Evolutionary conservation across 1,140 invertebrate genomes (phyloP).

Genomic region (Odontomachus brunneus): DNA sequence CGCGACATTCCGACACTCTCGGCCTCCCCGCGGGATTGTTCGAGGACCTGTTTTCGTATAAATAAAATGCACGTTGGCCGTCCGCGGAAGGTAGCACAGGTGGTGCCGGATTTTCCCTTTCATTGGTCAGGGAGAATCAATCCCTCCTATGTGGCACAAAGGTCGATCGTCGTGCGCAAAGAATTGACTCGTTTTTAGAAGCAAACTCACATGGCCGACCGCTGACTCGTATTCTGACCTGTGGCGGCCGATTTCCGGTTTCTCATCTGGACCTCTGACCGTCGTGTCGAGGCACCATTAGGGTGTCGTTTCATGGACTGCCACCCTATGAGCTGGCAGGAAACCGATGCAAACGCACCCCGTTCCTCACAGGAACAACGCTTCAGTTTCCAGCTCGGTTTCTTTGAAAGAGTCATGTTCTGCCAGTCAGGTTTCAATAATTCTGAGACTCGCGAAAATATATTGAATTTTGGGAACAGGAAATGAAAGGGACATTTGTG

Average conservation of each 20-base stretch:
- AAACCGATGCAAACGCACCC: conserved; percentile 34
- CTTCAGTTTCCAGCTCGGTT: conserved; percentile 26
- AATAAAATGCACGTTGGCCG: conserved; percentile 37
- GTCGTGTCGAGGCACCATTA: conserved; percentile 69
- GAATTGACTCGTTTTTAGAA: conserved; percentile 55
- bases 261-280: conserved; percentile 79
- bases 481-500: not conserved
- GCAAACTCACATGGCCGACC: conserved; percentile 69
- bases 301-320: conserved; percentile 68
- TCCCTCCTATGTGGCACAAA: conserved; percentile 61
- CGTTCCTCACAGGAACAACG: not conserved
- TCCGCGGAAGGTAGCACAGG: conserved; percentile 53
- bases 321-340: conserved; percentile 48
- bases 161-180: conserved; percentile 65
- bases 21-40: not conserved
- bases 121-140: conserved; percentile 63
- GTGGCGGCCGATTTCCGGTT: conserved; percentile 76
- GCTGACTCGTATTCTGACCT: conserved; percentile 76
- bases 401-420: not conserved
- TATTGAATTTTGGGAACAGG: not conserved
- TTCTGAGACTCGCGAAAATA: not conserved
- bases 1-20: not conserved
- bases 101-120: conserved; percentile 65
- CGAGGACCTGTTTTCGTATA: conserved; percentile 48
- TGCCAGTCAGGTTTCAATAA: not conserved